Evolutionary conservation across 2,113 vertebrate genomes (phyloP).

Genomic region (Scomber scombrus): DNA sequence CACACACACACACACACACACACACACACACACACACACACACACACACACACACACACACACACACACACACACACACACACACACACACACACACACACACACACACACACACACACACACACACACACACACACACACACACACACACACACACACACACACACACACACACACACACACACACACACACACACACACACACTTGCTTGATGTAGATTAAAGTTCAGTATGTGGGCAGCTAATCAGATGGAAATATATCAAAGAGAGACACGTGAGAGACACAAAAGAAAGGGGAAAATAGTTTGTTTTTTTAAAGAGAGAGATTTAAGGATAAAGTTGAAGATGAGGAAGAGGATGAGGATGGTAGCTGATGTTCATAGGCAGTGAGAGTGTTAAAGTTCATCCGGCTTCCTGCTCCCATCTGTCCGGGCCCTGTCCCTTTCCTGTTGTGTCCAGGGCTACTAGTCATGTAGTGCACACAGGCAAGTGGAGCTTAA

Average conservation of each 20-base stretch:
- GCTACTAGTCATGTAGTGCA: conserved; percentile 44
- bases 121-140: not conserved
- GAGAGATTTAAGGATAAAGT: not conserved
- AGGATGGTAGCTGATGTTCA: not conserved
- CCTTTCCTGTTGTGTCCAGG: conserved; percentile 7
- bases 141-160: not conserved
- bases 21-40: not conserved
- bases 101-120: not conserved
- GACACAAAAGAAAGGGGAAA: not conserved
- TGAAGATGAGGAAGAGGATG: not conserved
- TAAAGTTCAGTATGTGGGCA: not conserved
- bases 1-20: not conserved
- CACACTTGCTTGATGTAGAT: not conserved
- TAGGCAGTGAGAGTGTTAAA: conserved; percentile 6
- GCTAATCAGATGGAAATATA: not conserved
- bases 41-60: not conserved
- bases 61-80: not conserved
- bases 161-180: not conserved
- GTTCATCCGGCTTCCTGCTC: conserved; percentile 9
- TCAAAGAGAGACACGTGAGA: not conserved
- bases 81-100: not conserved
- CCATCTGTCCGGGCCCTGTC: not conserved
- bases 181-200: not conserved
- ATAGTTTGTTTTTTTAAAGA: too few species aligned
- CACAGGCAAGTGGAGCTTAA: conserved; percentile 47